Conservation (phyloP, 2,113 vertebrate genomes). For the Psammodynastes pulverulentus region DNA sequence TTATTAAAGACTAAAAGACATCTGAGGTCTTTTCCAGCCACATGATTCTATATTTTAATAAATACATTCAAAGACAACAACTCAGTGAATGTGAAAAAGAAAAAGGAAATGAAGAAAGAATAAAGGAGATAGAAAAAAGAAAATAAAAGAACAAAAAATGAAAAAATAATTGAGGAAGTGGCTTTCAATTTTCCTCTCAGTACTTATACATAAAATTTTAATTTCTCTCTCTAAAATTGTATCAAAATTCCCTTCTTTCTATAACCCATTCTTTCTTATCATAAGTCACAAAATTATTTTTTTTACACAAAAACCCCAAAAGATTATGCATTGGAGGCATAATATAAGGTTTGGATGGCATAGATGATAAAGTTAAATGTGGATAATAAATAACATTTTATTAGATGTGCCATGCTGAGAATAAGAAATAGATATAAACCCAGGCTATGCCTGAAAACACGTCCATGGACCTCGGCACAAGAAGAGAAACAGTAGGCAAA, state of each 20-base stretch:
- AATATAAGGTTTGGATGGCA: background rate
- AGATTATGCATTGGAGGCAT: background rate
- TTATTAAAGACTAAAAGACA: background rate
- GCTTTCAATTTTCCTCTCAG: background rate
- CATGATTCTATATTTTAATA: background rate
- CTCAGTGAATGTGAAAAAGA: background rate
- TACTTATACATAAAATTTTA: background rate
- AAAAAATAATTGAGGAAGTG: background rate
- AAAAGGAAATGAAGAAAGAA: background rate
- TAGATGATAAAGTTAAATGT: background rate
- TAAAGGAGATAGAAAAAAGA: background rate
- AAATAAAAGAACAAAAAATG: background rate
- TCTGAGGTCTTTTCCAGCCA: background rate
- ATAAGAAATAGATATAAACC: background rate
- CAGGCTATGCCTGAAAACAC: background rate
- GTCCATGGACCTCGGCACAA: background rate
- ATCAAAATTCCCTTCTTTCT: background rate
- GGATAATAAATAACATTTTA: background rate
- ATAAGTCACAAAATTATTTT: background rate
- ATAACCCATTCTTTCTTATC: background rate
- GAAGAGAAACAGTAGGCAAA: background rate
- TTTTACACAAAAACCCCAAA: background rate
- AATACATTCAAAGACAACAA: background rate
- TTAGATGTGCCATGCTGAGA: background rate
- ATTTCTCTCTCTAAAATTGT: background rate